Conservation (phyloP, 2,888 invertebrate genomes). For the Acleris holmiana region DNA sequence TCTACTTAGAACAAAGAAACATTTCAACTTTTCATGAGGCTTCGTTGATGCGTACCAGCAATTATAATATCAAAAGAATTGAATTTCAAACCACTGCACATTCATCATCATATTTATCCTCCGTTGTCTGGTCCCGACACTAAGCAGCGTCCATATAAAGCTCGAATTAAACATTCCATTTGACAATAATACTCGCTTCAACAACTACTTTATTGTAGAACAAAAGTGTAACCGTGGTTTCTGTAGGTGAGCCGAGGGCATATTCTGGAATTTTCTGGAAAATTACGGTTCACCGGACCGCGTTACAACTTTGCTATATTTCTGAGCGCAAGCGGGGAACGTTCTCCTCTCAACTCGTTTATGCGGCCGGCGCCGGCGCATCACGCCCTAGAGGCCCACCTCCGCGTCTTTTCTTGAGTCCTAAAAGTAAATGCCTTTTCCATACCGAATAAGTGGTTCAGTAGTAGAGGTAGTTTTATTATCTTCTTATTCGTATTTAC, state of each 20-base stretch:
- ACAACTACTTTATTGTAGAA: too few species aligned
- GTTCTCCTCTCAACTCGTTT: slow-evolving; percentile 67
- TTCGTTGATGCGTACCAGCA: slow-evolving; percentile 53
- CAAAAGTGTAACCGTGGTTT: background rate
- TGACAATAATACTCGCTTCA: too few species aligned
- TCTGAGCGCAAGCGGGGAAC: slow-evolving; percentile 58
- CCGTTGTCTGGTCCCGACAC: too few species aligned
- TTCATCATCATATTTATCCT: background rate
- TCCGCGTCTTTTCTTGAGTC: slow-evolving; percentile 53
- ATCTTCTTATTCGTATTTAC: too few species aligned
- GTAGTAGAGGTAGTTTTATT: background rate
- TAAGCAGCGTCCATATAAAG: background rate
- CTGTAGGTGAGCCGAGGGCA: slow-evolving; percentile 30
- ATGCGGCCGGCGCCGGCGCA: slow-evolving; percentile 58
- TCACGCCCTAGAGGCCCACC: slow-evolving; percentile 68
- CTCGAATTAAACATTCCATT: too few species aligned
- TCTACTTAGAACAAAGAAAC: slow-evolving; percentile 55
- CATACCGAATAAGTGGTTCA: slow-evolving; percentile 16
- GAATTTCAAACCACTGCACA: slow-evolving; percentile 41
- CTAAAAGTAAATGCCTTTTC: slow-evolving; percentile 40
- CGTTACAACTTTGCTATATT: slow-evolving; percentile 52
- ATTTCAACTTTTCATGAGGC: slow-evolving; percentile 54
- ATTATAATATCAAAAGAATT: slow-evolving; percentile 56
- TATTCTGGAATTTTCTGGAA: slow-evolving; percentile 44
- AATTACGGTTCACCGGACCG: slow-evolving; percentile 53